A percentile compares a stretch with the other conserved stretches of the same genome.
Evolutionary conservation across 2,888 invertebrate species (phyloP).

Genomic region (Muscina levida): DNA sequence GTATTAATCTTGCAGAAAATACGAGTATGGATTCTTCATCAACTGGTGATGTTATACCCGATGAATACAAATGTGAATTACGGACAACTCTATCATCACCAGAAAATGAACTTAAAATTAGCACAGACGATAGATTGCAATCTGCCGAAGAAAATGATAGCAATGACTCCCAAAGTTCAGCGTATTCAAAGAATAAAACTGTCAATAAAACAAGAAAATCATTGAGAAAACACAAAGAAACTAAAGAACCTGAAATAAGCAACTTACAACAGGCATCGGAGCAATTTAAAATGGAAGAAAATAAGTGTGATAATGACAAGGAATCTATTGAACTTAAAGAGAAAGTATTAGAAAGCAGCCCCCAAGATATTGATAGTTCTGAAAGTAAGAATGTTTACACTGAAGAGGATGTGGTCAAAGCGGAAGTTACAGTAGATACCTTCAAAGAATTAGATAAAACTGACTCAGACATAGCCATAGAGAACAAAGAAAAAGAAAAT

Average conservation of each 20-base stretch:
- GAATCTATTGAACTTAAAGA: background rate
- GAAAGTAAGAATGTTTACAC: too few relatives aligned
- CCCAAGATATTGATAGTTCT: background rate
- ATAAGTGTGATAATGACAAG: background rate
- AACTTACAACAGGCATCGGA: too few relatives aligned
- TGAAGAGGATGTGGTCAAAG: background rate
- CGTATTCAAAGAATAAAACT: too few relatives aligned
- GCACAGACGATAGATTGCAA: background rate
- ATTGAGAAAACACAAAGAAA: constrained; percentile 33
- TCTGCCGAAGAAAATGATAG: background rate
- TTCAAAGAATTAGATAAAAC: too few relatives aligned
- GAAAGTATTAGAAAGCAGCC: background rate
- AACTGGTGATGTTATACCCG: too few relatives aligned
- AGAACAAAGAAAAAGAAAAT: too few relatives aligned
- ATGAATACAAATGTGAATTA: too few relatives aligned
- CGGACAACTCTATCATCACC: background rate
- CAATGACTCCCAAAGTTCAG: background rate
- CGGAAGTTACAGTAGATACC: too few relatives aligned
- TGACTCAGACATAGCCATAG: too few relatives aligned
- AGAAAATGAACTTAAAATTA: constrained; percentile 1
- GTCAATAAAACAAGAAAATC: constrained; percentile 55
- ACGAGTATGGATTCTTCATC: too few relatives aligned
- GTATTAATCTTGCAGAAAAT: too few relatives aligned
- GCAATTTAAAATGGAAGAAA: background rate
- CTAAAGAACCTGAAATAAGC: background rate